phyloP scores from a whole-genome alignment of 2,113 vertebrate species.

The Phylloscopus whistleri region DNA sequence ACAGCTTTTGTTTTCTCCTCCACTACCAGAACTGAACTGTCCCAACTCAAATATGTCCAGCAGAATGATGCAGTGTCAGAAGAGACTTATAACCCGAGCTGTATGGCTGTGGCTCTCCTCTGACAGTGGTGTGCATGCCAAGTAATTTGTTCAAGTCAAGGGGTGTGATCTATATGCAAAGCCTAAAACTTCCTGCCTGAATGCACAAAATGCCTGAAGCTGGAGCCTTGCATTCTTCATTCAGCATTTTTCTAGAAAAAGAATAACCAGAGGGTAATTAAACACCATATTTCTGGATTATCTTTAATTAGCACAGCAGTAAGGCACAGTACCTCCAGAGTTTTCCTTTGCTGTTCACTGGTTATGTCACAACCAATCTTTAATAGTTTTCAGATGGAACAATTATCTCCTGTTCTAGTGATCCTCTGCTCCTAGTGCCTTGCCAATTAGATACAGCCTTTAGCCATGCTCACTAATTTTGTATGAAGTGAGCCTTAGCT shows the following conservation, averaged over 20 bases:
- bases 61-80: not conserved
- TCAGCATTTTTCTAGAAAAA: not conserved
- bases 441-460: constrained; percentile 10
- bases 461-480: not conserved
- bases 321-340: not conserved
- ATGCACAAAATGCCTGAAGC: not conserved
- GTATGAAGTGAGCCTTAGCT: not conserved
- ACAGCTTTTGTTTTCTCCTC: not conserved
- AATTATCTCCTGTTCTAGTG: not conserved
- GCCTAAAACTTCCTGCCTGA: not conserved
- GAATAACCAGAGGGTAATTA: not conserved
- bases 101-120: not conserved
- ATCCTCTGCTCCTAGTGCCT: not conserved
- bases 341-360: constrained; percentile 38
- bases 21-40: not conserved
- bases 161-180: not conserved
- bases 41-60: not conserved
- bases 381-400: constrained; percentile 32
- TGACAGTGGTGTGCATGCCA: not conserved
- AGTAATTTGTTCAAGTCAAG: not conserved
- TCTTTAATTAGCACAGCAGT: constrained; percentile 6
- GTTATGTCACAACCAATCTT: not conserved
- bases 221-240: not conserved
- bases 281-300: not conserved
- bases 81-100: not conserved